Evolutionary conservation across 2,888 invertebrate genomes (phyloP), one percentile per base, ranked within the genome.

Genomic region (Dusona sp.): DNA sequence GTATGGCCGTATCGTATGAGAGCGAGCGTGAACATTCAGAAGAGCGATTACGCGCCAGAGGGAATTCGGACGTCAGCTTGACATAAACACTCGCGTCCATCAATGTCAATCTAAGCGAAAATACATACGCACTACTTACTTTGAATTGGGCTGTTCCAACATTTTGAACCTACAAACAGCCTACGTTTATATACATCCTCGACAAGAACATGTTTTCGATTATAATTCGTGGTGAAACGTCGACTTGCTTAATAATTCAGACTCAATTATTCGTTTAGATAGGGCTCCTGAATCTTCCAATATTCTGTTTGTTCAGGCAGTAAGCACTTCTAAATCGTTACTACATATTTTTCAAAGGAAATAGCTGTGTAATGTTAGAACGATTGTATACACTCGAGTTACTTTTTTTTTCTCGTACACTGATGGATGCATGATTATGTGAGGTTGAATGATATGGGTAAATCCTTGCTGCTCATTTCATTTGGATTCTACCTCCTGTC

Each of bases 91-190:
- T 54, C 75, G 22, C 36, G 74, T 83, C 82, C 68, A 78, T 85
- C 82, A 82, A 48, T 45, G 74, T 75, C 82, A 83, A 70, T 85
- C 54, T 82, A 65, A 22, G 68, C 70, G 64, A 75, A 79, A 75
- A 57, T 78, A 57, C 68, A 82, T 51, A 61, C 51, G 54, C 16
- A 57, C 3, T 29, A 33, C 78, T 8, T 38, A 45, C 8, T 22
- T 4, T 19, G n/a, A 45, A 45, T 61, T 25, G 19, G 38, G 0
- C 3, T 67, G 36, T 61, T 57, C 22, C 54, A 33, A 45, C 77
- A 54, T 78, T 77, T 16, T 36, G 25, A 68, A 25, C n/a, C 57
- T 57, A n/a, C 48, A 29, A 77, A 48, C 33, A 54, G 67, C 0
- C 36, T 42, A n/a, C 54, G 3, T 54, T 54, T 11, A 51, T 38